phyloP scores from a whole-genome alignment of 2,113 vertebrate genomes.

The Meleagris gallopavo region DNA sequence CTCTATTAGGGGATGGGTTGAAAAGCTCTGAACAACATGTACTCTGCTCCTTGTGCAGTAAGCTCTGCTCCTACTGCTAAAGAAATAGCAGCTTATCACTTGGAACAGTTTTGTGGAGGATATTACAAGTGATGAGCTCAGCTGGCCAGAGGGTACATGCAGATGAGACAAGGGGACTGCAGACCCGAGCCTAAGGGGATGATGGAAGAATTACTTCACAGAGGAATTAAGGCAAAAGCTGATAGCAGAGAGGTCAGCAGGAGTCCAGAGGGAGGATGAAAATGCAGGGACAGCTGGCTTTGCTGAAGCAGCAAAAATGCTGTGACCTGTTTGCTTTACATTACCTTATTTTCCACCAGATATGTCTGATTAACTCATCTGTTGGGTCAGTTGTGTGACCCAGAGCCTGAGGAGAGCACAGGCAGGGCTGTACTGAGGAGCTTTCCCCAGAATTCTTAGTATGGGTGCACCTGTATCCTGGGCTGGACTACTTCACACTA shows the following conservation, averaged over 20 bases:
- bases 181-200: not conserved
- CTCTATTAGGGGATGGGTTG: not conserved
- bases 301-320: not conserved
- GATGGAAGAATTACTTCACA: not conserved
- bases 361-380: not conserved
- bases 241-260: not conserved
- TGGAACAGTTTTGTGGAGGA: not conserved
- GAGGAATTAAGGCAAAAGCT: not conserved
- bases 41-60: not conserved
- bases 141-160: fast-evolving
- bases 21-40: not conserved
- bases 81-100: not conserved
- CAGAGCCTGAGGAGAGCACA: not conserved
- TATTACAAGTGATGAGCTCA: not conserved
- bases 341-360: not conserved
- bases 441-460: not conserved
- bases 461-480: not conserved
- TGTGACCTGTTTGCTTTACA: not conserved
- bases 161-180: not conserved
- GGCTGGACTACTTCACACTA: not conserved
- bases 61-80: not conserved
- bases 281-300: not conserved
- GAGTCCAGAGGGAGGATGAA: not conserved
- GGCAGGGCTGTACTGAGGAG: not conserved
- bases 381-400: fast-evolving